phyloP scores from a whole-genome alignment of 2,888 invertebrate genomes.

The Mongoloraphidia duomilia region DNA sequence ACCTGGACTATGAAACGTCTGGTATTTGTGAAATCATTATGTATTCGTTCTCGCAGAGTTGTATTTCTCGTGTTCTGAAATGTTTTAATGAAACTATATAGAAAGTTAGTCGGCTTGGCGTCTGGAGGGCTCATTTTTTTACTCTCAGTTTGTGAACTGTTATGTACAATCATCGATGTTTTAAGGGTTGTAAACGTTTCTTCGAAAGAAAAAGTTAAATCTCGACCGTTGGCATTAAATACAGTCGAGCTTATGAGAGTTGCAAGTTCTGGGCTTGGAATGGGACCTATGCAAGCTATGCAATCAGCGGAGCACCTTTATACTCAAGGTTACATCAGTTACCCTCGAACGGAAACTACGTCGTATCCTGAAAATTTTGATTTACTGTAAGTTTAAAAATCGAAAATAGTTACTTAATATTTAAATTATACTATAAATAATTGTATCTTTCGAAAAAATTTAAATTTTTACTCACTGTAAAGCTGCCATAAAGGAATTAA shows the following conservation, averaged over 20 bases:
- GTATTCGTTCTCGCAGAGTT: too few species aligned
- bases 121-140: too few species aligned
- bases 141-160: too few species aligned
- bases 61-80: too few species aligned
- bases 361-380: conserved; percentile 93
- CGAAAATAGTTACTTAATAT: not conserved
- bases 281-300: conserved; percentile 89
- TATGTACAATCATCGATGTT: conserved; percentile 6
- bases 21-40: too few species aligned
- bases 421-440: not conserved
- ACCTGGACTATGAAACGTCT: too few species aligned
- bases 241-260: conserved; percentile 93
- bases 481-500: not conserved
- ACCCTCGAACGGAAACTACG: conserved; percentile 97
- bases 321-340: conserved; percentile 93
- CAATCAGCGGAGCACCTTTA: conserved; percentile 84
- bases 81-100: too few species aligned
- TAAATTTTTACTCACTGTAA: not conserved
- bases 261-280: conserved; percentile 80
- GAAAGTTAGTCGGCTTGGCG: too few species aligned
- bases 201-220: conserved; percentile 75
- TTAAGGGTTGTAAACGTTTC: conserved; percentile 57
- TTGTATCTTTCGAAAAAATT: not conserved
- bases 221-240: conserved; percentile 83
- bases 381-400: conserved; percentile 45